These are phyloP conservation scores for Corydoras maculifer DNA, from an alignment of 2,113 vertebrate genomes.

Conservation along the genomic window DNA sequence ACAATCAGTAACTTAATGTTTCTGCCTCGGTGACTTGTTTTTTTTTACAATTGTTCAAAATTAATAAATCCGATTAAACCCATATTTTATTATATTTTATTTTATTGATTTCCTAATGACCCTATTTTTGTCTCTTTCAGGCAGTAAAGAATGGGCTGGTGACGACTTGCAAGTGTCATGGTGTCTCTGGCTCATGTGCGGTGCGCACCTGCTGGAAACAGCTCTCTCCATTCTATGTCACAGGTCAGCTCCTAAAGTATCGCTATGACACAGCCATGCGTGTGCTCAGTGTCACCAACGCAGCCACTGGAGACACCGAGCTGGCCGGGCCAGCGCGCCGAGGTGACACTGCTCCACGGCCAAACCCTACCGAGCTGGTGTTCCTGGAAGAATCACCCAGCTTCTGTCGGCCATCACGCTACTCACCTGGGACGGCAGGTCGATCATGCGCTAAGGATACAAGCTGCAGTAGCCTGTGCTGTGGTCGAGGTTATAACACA, in stretches of 20 bases:
- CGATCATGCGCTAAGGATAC: constrained; percentile 84
- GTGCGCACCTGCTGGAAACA: constrained; percentile 98
- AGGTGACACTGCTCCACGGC: constrained; percentile 52
- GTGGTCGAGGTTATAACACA: constrained; percentile 92
- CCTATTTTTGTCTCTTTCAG: constrained; percentile 53
- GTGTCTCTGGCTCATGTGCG: constrained; percentile 91
- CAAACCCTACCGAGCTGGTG: constrained; percentile 79
- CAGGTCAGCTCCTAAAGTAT: constrained; percentile 81
- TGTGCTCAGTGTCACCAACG: constrained; percentile 87
- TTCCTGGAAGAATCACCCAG: constrained; percentile 94
- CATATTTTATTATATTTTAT: too few species aligned
- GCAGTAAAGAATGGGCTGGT: constrained; percentile 91
- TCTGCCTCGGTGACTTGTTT: too few species aligned
- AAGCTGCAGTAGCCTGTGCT: constrained; percentile 91
- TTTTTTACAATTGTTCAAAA: too few species aligned
- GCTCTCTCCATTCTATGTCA: constrained; percentile 90
- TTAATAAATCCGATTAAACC: too few species aligned
- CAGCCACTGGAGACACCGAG: constrained; percentile 83
- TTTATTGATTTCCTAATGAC: too few species aligned
- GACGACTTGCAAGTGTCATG: constrained; percentile 97
- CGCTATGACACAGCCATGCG: constrained; percentile 80
- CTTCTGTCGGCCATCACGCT: constrained; percentile 89
- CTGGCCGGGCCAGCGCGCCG: constrained; percentile 63
- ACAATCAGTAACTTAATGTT: too few species aligned
- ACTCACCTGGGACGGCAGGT: constrained; percentile 82